Base-by-base conservation (phyloP, 1,140 invertebrate species). In the Lysiphlebus fabarum region DNA sequence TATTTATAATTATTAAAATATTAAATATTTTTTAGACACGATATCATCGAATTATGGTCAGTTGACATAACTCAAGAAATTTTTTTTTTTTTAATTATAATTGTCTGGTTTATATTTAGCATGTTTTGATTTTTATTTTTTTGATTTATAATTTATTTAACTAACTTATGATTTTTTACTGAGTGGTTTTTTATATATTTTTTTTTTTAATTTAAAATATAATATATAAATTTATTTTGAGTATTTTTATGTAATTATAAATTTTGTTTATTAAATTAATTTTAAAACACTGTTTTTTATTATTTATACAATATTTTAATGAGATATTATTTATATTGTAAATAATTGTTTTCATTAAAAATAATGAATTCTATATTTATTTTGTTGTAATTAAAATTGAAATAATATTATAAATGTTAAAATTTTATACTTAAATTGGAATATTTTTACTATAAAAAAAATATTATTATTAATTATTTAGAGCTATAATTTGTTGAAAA, bases 41-140 rank as follows among this genome's bases (percentile, higher is more conserved):
- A 63, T 72, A 74, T 70, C 71, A 71, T 61, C 71, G 74, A 70
- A 75, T 68, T 72, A 75, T 75, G 75, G 75, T 76, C 73, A 77
- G 75, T 75, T 71, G 10, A 68, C 65, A 68, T 53, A 49, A 64
- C 68, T 71, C 62, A 56, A 59, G 67, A 65, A 65, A 64, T 70
- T 74, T 73, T 60, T 55, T 50, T 54, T 61, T 61, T 56, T 17
- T 57, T 34, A 33, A 36, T 48, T 36, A 41, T 41, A 4, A 10
- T 48, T 10, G 17, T 26, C 17, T 26, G 2, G 4, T 26, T 26
- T 47, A 14, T 64, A 67, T 71, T 71, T 65, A 68, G 66, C 66
- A 59, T 62, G 74, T 72, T n/a, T 74, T 75, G 73, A 47, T 17
- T 51, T 65, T 63, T 62, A 65, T 66, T 66, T 72, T 65, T 70